These are phyloP conservation scores for Mythimna ferrago DNA, from an alignment of 2,888 invertebrate genomes.

Conservation along the genomic window DNA sequence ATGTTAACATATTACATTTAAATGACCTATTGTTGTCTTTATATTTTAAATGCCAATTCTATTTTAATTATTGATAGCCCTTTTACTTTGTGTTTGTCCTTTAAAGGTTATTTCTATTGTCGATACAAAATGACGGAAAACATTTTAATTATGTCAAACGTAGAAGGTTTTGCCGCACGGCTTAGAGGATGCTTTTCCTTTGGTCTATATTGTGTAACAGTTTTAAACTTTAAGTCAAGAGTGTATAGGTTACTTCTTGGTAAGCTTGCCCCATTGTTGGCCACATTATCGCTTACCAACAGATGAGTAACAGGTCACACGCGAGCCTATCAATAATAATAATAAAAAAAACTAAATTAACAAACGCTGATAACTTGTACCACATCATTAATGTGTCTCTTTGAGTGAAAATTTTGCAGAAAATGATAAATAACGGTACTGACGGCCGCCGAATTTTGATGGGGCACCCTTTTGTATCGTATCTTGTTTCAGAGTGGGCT, in stretches of 20 bases:
- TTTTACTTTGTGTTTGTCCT: neutral
- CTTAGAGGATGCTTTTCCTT: neutral
- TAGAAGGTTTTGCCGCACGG: neutral
- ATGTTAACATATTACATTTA: conserved; percentile 14
- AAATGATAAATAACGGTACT: conserved; percentile 87
- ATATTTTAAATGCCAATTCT: conserved; percentile 2
- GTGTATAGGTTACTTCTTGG: too few species aligned
- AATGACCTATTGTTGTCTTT: conserved; percentile 2
- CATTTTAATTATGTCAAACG: neutral
- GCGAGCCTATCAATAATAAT: too few species aligned
- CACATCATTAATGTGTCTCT: conserved; percentile 75
- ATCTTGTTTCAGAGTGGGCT: conserved; percentile 88
- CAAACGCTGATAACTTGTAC: conserved; percentile 54
- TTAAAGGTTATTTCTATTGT: neutral
- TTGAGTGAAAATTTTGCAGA: conserved; percentile 86
- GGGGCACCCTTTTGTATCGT: conserved; percentile 85
- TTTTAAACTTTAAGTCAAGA: too few species aligned
- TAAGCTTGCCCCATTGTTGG: too few species aligned
- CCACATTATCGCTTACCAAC: too few species aligned
- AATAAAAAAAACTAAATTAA: neutral
- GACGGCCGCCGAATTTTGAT: conserved; percentile 87
- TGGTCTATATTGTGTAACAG: neutral
- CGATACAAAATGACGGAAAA: neutral
- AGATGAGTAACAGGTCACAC: too few species aligned
- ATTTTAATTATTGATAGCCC: neutral